Evolutionary conservation across 2,888 invertebrate genomes (phyloP).

Genomic region (Dimorphilus gyrociliatus): DNA sequence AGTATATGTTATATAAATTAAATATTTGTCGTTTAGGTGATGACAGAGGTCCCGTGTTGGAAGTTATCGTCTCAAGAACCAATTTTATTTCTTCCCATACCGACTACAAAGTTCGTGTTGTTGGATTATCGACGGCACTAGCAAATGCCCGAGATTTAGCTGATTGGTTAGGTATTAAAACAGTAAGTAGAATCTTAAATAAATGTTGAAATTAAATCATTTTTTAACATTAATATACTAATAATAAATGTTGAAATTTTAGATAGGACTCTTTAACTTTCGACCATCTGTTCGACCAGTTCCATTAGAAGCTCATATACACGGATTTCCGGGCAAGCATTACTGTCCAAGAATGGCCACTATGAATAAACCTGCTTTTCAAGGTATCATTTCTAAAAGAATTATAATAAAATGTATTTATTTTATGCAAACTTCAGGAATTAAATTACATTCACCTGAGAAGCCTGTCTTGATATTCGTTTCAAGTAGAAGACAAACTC

Average conservation of each 20-base stretch:
- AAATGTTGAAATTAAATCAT: too few relatives aligned
- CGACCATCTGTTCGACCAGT: slow-evolving; percentile 93
- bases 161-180: slow-evolving; percentile 74
- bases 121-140: slow-evolving; percentile 89
- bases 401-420: too few relatives aligned
- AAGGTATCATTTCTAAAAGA: slow-evolving; percentile 41
- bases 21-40: slow-evolving; percentile 34
- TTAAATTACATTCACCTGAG: slow-evolving; percentile 69
- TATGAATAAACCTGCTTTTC: slow-evolving; percentile 96
- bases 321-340: slow-evolving; percentile 89
- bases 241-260: slow-evolving; percentile 7
- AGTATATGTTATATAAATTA: slow-evolving; percentile 1
- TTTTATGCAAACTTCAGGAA: too few relatives aligned
- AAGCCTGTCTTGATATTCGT: slow-evolving; percentile 79
- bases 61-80: slow-evolving; percentile 91
- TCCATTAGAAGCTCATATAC: slow-evolving; percentile 79
- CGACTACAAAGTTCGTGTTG: slow-evolving; percentile 59
- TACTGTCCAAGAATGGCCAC: slow-evolving; percentile 98
- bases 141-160: slow-evolving; percentile 93
- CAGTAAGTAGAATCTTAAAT: slow-evolving; percentile 15
- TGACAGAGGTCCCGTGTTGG: slow-evolving; percentile 51
- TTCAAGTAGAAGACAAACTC: slow-evolving; percentile 85
- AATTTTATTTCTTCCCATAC: slow-evolving; percentile 88
- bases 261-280: slow-evolving; percentile 88
- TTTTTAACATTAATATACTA: slow-evolving; percentile 2